Evolutionary conservation across 2,888 invertebrate genomes (phyloP), one percentile per base, ranked within the genome.

Genomic region (Biston stratarius): DNA sequence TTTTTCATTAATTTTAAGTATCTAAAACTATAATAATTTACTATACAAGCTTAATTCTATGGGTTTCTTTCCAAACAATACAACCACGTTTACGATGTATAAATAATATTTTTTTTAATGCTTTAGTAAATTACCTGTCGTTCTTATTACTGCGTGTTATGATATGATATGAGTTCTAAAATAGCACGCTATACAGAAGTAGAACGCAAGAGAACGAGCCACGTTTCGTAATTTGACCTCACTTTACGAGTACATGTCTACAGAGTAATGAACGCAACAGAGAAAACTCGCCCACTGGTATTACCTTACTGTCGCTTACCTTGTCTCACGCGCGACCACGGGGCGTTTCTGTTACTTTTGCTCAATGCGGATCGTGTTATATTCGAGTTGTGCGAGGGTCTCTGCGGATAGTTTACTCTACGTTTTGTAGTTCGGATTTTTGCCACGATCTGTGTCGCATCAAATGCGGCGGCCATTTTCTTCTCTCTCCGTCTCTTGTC

Each of bases 401-500:
- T 85, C 85, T 86, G 82, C 80, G 69, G 61, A 61, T 45, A 47
- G 15, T 38, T 56, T 77, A 74, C 82, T 82, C 89, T 88, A 79
- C 76, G 57, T 67, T 73, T 75, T 81, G 40, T 84, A 83, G 86
- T 87, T 83, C 82, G 73, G 71, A 76, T 82, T 79, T 75, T 75
- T 78, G 81, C 77, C 79, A 77, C 84, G 76, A 74, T 47, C 75
- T 74, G 75, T 77, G 88, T 79, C 85, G 89, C 84, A 73, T 79
- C 66, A 67, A 74, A 77, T 69, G 73, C 74, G 86, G 78, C 88
- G 75, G 92, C 93, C 92, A 92, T 93, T 92, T 93, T 92, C 91
- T 93, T 94, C 93, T 92, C 90, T 87, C 86, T 90, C 87, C 86
- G 83, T 85, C 84, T 73, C 77, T 75, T 83, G 85, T 85, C 88